Evolutionary conservation across 2,888 invertebrate species (phyloP), one percentile per base, ranked within the genome.

Genomic region (Catotricha subobsoleta): DNA sequence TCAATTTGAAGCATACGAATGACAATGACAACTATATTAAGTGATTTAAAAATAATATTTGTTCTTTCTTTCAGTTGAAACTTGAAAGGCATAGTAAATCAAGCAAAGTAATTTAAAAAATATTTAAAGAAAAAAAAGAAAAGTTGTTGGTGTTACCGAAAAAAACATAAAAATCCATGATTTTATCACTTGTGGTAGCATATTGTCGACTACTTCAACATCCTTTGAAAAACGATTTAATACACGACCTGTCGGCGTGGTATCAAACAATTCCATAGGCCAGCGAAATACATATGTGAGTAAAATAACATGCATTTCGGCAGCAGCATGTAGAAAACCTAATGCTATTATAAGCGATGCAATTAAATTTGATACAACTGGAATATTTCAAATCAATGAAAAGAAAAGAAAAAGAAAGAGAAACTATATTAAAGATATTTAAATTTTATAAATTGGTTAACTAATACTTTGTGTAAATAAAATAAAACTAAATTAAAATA

Each of bases 261-360:
- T 75, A 61, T 84, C 83, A 65, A 79, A 83, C 66, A 81, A 74
- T 55, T 73, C 69, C 66, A 80, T 70, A 42, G 81, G 80, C 53
- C 74, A 69, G 54, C 68, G 68, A 49, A 82, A 56, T 48, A 80
- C 68, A 54, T 69, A 70, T 42, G 55, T 52, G 54, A 83, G 63
- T 58, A 82, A 62, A 37, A 59, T 55, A 47, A 59, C 57, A 65
- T 78, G 77, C 55, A 77, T 64, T 40, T 62, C 54, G 53, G 57
- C 59, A 52, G 82, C 76, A 49, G 81, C 82, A 49, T 56, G 52
- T 27, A 63, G 49, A 48, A 58, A 60, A 51, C 67, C 67, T 47
- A 67, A 42, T 44, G 64, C 62, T 53, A 62, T 52, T 43, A 50
- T 50, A 46, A 67, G 47, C 41, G 61, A 60, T 39, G 60, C 51